These are phyloP conservation scores for Cryptophagus acutangulus DNA, from an alignment of 2,888 invertebrate genomes.

Conservation along the genomic window DNA sequence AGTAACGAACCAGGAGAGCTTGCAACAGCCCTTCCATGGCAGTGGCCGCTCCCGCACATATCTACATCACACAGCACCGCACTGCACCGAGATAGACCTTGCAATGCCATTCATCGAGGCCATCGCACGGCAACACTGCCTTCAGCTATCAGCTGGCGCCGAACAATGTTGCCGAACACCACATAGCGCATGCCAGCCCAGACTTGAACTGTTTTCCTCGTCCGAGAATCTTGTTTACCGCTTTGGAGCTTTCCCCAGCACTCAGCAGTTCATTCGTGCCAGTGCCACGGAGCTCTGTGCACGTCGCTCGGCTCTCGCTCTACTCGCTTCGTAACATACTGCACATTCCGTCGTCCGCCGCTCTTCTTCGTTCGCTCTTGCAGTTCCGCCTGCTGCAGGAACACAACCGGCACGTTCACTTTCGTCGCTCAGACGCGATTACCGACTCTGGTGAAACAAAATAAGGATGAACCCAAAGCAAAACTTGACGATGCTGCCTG, in stretches of 20 bases:
- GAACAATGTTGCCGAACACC: constrained; percentile 33
- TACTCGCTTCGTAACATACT: too few species aligned
- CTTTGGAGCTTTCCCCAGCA: too few species aligned
- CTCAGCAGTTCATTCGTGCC: too few species aligned
- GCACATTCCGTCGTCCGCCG: too few species aligned
- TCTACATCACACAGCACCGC: constrained; percentile 37
- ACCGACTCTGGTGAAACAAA: constrained; percentile 11
- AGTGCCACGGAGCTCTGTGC: too few species aligned
- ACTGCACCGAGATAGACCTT: constrained; percentile 51
- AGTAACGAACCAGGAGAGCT: constrained; percentile 43
- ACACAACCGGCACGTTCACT: constrained; percentile 25
- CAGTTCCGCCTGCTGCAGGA: too few species aligned
- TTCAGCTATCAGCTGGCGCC: constrained; percentile 46
- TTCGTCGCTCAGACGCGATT: constrained; percentile 19
- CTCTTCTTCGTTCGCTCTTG: too few species aligned
- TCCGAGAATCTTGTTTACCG: background rate
- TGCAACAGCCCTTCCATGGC: constrained; percentile 49
- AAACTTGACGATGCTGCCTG: too few species aligned
- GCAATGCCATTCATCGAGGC: constrained; percentile 64
- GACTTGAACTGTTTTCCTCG: constrained; percentile 5
- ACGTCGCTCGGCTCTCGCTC: too few species aligned
- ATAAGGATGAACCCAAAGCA: constrained; percentile 18
- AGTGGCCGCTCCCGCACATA: constrained; percentile 35
- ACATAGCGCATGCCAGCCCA: constrained; percentile 22
- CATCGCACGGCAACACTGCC: constrained; percentile 53